These are phyloP conservation scores for Tenthredo mesomela DNA, from an alignment of 2,888 invertebrate species.

Conservation along the genomic window DNA sequence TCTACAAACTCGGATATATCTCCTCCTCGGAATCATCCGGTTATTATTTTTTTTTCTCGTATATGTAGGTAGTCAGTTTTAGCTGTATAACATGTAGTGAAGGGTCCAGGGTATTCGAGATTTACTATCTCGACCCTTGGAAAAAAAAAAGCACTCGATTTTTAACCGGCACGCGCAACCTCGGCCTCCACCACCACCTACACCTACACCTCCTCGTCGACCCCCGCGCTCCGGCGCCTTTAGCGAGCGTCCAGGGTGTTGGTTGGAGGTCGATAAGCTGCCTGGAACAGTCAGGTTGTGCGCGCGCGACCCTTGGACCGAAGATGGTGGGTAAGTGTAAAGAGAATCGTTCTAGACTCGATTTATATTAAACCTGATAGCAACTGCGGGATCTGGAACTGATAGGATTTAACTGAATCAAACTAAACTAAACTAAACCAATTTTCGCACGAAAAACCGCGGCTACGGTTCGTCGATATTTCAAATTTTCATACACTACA, in stretches of 20 bases:
- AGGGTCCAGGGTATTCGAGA: background rate
- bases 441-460: background rate
- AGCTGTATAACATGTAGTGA: background rate
- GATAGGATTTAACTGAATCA: background rate
- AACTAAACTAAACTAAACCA: background rate
- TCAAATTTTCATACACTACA: background rate
- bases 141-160: background rate
- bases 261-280: constrained; percentile 76
- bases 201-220: background rate
- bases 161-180: constrained; percentile 12
- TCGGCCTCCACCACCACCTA: constrained; percentile 16
- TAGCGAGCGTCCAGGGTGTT: constrained; percentile 65
- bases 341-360: constrained; percentile 20
- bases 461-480: background rate
- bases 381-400: background rate
- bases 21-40: background rate
- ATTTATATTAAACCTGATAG: background rate
- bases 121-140: constrained; percentile 9
- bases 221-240: constrained; percentile 42
- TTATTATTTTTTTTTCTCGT: background rate
- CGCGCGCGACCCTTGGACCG: constrained; percentile 50
- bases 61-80: background rate
- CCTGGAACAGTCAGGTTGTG: constrained; percentile 59
- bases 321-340: constrained; percentile 50
- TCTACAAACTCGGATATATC: background rate